Evolutionary conservation across 2,113 vertebrate genomes (phyloP).

Genomic region (Archocentrus centrarchus): DNA sequence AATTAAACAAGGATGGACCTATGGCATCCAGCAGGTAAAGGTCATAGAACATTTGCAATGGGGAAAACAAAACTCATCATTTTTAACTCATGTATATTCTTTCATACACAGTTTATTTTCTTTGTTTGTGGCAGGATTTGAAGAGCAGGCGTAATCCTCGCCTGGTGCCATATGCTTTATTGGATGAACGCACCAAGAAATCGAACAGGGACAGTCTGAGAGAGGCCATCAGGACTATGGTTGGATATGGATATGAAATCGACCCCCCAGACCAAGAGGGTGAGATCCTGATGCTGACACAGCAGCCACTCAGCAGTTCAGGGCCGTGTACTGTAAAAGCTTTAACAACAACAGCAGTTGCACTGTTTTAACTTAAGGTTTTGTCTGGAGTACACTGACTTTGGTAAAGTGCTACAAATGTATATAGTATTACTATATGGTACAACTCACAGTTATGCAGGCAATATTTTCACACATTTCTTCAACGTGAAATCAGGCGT

Average conservation of each 20-base stretch:
- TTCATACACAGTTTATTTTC: not conserved
- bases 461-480: not conserved
- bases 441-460: not conserved
- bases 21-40: conserved; percentile 97
- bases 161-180: conserved; percentile 92
- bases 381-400: not conserved
- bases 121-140: conserved; percentile 84
- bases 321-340: not conserved
- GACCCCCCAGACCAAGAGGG: conserved; percentile 96
- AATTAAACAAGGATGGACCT: conserved; percentile 99
- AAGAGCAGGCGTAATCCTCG: conserved; percentile 97
- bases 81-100: not conserved
- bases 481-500: not conserved
- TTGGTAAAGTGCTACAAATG: not conserved
- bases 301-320: not conserved
- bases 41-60: not conserved
- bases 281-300: conserved; percentile 43
- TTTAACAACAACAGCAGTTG: not conserved
- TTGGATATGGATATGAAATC: conserved; percentile 94
- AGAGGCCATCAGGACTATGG: conserved; percentile 93
- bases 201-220: conserved; percentile 97
- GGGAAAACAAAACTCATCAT: not conserved
- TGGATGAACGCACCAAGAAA: conserved; percentile 97
- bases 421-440: not conserved
- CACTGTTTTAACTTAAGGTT: not conserved